A percentile compares a stretch with the other conserved stretches of the same genome.
Evolutionary conservation across 2,113 vertebrate genomes (phyloP).

Genomic region (Piprites chloris): DNA sequence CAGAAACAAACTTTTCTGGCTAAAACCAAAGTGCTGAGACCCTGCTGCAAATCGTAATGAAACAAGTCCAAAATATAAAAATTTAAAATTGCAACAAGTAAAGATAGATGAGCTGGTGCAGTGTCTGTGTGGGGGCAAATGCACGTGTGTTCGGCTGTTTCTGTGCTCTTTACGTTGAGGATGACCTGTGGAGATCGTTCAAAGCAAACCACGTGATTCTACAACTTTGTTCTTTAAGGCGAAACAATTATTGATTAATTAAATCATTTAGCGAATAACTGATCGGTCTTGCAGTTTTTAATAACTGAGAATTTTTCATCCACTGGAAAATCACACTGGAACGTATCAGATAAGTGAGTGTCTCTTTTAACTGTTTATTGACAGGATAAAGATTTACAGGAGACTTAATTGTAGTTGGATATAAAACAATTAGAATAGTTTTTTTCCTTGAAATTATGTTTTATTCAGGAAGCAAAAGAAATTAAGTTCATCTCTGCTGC

Average conservation of each 20-base stretch:
- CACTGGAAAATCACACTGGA: background rate
- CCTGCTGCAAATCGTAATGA: background rate
- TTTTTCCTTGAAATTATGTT: background rate
- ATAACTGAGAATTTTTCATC: background rate
- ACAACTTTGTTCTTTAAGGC: background rate
- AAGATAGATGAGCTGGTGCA: background rate
- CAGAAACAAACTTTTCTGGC: background rate
- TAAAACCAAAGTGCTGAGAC: background rate
- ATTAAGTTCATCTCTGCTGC: background rate
- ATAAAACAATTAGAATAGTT: background rate
- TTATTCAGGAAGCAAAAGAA: background rate
- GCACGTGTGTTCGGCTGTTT: background rate
- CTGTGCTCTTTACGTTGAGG: background rate
- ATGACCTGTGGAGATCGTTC: background rate
- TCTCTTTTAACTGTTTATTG: background rate
- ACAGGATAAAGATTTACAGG: background rate
- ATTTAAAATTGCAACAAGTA: background rate
- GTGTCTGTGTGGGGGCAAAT: background rate
- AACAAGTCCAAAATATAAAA: background rate
- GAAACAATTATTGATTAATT: background rate
- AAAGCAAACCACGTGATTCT: background rate
- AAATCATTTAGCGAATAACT: background rate
- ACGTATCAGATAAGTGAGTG: background rate
- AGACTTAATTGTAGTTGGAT: background rate
- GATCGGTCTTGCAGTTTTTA: background rate